Conservation (phyloP, 2,888 invertebrate species). For the Tetheella fluctuosa region DNA sequence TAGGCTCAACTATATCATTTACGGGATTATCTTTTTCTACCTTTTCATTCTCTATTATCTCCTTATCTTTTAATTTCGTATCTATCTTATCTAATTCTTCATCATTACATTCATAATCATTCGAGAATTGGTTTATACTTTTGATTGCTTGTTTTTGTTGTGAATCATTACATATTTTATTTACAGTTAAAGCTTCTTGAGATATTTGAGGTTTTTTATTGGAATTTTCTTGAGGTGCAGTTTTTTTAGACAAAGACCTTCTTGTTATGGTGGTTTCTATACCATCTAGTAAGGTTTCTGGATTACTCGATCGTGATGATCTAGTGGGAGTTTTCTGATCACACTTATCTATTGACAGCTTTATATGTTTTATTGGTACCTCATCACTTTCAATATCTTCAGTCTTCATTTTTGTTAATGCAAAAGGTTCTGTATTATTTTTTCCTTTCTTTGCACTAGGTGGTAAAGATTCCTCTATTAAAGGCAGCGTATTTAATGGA, state of each 20-base stretch:
- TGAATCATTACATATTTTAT: neutral
- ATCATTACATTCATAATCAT: neutral
- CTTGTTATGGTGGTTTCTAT: neutral
- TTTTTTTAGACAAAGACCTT: constrained; percentile 2
- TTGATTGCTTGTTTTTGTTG: constrained; percentile 12
- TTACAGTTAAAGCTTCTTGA: neutral
- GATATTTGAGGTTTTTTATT: neutral
- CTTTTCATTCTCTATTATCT: neutral
- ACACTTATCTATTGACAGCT: constrained; percentile 35
- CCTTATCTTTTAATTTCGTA: neutral
- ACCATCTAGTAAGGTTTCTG: neutral
- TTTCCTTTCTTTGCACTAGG: constrained; percentile 29
- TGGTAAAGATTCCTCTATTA: constrained; percentile 28
- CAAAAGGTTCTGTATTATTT: constrained; percentile 25
- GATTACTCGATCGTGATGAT: constrained; percentile 8
- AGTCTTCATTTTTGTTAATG: constrained; percentile 24
- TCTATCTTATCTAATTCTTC: neutral
- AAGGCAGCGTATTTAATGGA: constrained; percentile 39
- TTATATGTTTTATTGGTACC: constrained; percentile 42
- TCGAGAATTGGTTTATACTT: neutral
- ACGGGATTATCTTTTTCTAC: neutral
- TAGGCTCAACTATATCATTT: constrained; percentile 30
- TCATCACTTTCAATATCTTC: constrained; percentile 30
- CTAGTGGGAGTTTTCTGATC: constrained; percentile 29
- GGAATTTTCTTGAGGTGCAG: neutral